Base-by-base conservation (phyloP, 2,113 vertebrate species). In the Pterocles burchelli region DNA sequence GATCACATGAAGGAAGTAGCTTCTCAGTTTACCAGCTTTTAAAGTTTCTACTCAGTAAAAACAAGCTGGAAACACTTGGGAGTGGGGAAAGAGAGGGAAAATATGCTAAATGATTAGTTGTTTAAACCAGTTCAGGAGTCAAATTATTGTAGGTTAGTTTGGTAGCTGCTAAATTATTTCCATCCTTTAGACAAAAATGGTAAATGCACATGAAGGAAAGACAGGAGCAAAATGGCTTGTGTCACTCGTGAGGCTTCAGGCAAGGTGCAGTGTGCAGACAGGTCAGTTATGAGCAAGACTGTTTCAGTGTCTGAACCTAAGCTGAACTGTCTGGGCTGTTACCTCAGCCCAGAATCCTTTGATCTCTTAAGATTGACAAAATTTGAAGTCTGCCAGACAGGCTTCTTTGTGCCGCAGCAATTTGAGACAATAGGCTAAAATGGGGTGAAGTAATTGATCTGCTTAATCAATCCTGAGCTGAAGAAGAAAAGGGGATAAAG, bases 131-230 rank as follows among this genome's bases (percentile, higher is more conserved):
- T 83, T 89, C 22, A 85, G 48, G 43, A 78, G 19, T 82, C 28
- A 67, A 31, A n/a, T 85, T 67, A 43, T 17, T 36, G 52, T 67
- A 41, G 25, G 16, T 62, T 58, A 20, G 24, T 73, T 41, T 11
- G 12, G 21, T 58, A 73, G 41, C 28, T 71, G 54, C 34, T 76
- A 51, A 79, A 59, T 82, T 67, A 63, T 75, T 92, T 45, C 48
- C 7, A 29, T 65, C 17, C 15, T 88, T 79, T 43, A 85, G 58
- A 33, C 11, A 82, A 82, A 72, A 85, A 43, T 20, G 36, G 51
- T 19, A 85, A 57, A 43, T 59, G 14, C 9, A 11, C 1, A 13
- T 0, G 41, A 0, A 67, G 31, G 43, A 75, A 72, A 17, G 20
- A 43, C 43, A 83, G 68, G 74, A 70, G 36, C 28, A 77, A 77